Evolutionary conservation across 1,140 invertebrate species (phyloP).

Genomic region (Wasmannia auropunctata): DNA sequence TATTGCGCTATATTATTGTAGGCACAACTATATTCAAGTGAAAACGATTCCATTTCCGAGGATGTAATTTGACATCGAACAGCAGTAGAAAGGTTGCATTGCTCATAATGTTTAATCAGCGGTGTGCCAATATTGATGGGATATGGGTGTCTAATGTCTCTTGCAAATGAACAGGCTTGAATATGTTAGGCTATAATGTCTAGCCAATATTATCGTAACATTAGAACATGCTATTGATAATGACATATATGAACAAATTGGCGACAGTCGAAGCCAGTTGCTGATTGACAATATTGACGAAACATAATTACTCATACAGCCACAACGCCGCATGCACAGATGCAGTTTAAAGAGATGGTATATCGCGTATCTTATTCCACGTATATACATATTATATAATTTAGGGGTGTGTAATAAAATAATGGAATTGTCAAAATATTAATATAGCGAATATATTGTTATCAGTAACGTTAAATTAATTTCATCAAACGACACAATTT

Average conservation of each 20-base stretch:
- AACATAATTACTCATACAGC: constrained; percentile 30
- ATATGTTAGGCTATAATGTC: constrained; percentile 23
- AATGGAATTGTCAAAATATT: neutral
- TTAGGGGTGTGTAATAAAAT: neutral
- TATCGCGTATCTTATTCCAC: neutral
- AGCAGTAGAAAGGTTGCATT: neutral
- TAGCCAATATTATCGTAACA: constrained; percentile 23
- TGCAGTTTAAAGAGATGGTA: constrained; percentile 25
- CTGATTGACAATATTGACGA: constrained; percentile 32
- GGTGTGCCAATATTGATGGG: constrained; percentile 21
- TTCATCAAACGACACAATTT: neutral
- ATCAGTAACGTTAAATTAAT: neutral
- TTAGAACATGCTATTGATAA: constrained; percentile 40
- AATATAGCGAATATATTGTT: neutral
- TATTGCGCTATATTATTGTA: neutral
- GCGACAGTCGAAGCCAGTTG: constrained; percentile 6
- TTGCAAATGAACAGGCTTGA: constrained; percentile 26
- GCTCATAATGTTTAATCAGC: constrained; percentile 35
- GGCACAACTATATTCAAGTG: neutral
- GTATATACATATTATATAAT: neutral
- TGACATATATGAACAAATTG: constrained; percentile 40
- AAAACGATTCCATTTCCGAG: neutral
- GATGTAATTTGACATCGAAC: constrained; percentile 1
- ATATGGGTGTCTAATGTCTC: constrained; percentile 33
- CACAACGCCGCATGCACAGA: neutral